Percentiles rank a stretch among this genome's conserved stretches.
phyloP scores from a whole-genome alignment of 37 sponge, comb jelly and placozoan genomes.

The Theonella swinhoei region DNA sequence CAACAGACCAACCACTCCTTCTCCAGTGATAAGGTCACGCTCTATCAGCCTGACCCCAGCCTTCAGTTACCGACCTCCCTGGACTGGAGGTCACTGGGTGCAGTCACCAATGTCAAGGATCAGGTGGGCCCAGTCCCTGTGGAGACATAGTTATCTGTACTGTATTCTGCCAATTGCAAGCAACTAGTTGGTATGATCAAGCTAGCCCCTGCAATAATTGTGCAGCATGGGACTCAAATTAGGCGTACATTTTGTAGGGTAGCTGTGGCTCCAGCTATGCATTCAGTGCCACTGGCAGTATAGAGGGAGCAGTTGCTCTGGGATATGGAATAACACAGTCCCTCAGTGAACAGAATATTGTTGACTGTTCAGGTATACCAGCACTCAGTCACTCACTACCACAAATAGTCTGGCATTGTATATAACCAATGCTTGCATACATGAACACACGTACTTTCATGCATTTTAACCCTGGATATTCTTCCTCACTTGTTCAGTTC shows the following conservation, averaged over 20 bases:
- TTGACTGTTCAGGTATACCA: conserved; percentile 72
- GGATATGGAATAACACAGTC: conserved; percentile 52
- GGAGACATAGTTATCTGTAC: background rate
- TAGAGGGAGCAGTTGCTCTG: conserved; percentile 66
- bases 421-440: background rate
- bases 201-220: background rate
- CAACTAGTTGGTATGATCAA: background rate
- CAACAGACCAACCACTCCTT: background rate
- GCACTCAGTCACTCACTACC: no score
- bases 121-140: conserved; percentile 33
- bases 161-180: background rate
- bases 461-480: no score
- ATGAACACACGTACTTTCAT: no score
- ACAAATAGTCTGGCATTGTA: no score
- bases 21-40: background rate
- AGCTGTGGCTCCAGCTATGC: conserved; percentile 84
- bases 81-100: conserved; percentile 53
- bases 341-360: conserved; percentile 84
- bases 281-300: conserved; percentile 73
- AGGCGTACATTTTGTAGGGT: conserved; percentile 34
- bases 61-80: conserved; percentile 4
- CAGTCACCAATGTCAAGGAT: conserved; percentile 68
- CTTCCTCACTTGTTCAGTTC: conserved; percentile 22
- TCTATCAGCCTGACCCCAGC: conserved; percentile 3
- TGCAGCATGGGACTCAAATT: background rate